Percentiles rank a stretch among this genome's conserved stretches.
Conservation (phyloP, 2,113 vertebrate species). For the Peromyscus polionotus region DNA sequence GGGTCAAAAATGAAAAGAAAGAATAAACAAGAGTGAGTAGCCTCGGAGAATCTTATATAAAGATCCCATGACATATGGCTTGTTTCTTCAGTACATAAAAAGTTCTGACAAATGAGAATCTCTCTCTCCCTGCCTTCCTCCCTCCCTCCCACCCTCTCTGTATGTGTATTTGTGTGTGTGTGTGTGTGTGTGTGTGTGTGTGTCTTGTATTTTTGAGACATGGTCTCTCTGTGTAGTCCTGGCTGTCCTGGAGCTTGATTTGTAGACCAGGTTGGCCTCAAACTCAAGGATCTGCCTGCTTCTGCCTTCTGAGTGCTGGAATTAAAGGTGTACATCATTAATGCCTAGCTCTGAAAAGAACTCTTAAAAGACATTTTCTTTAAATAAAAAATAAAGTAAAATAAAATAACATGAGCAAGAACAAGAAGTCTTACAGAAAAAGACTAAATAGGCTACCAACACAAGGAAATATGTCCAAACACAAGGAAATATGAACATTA, state of each 20-base stretch:
- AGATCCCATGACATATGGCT: background rate
- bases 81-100: slow-evolving; percentile 29
- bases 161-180: too few species aligned
- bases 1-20: background rate
- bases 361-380: background rate
- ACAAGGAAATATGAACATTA: background rate
- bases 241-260: background rate
- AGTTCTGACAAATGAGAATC: slow-evolving; percentile 34
- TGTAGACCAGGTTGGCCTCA: background rate
- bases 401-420: slow-evolving; percentile 31
- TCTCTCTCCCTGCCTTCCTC: background rate
- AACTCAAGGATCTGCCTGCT: background rate
- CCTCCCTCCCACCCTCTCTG: too few species aligned
- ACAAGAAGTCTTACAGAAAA: background rate
- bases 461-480: background rate
- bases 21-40: background rate
- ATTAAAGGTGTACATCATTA: background rate
- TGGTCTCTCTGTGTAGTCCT: background rate
- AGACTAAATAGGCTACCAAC: slow-evolving; percentile 10
- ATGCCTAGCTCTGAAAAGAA: background rate
- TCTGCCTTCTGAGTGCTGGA: background rate
- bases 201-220: background rate
- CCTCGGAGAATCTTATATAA: background rate
- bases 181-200: background rate
- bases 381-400: background rate